These are phyloP conservation scores for Xylocampa areola DNA, from an alignment of 2,888 invertebrate genomes.

Conservation along the genomic window DNA sequence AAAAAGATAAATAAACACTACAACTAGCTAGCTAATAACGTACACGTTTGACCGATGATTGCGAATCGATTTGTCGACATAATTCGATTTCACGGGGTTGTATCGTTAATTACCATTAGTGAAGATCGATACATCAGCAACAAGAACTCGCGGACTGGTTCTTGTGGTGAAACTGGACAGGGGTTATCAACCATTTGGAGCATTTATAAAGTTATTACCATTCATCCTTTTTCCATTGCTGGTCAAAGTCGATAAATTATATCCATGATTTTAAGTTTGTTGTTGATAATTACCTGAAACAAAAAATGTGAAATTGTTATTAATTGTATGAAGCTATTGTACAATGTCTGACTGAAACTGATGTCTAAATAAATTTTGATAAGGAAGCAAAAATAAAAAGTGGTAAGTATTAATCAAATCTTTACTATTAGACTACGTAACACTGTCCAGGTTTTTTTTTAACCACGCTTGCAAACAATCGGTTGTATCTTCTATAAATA, in stretches of 20 bases:
- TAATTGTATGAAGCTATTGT: no score
- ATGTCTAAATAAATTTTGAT: no score
- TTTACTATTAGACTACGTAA: no score
- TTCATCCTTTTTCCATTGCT: conserved; percentile 45
- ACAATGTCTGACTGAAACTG: no score
- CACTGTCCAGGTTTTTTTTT: no score
- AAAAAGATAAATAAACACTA: conserved; percentile 56
- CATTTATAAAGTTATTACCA: conserved; percentile 56
- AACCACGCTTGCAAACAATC: no score
- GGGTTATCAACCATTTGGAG: conserved; percentile 80
- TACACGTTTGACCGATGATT: conserved; percentile 71
- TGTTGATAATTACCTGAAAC: conserved; percentile 70
- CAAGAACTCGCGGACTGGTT: conserved; percentile 77
- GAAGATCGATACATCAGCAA: conserved; percentile 79
- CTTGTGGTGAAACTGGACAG: conserved; percentile 81
- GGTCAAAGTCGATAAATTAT: conserved; percentile 37
- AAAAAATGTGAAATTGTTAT: conserved; percentile 45
- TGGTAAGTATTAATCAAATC: no score
- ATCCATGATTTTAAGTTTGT: conserved; percentile 21
- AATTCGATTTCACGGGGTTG: conserved; percentile 83
- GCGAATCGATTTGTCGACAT: conserved; percentile 79
- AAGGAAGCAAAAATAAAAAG: no score
- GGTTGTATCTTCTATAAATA: no score
- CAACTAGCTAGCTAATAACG: conserved; percentile 63
- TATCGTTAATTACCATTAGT: conserved; percentile 85